phyloP scores from a whole-genome alignment of 2,888 invertebrate genomes.

The Tetramorium bicarinatum region DNA sequence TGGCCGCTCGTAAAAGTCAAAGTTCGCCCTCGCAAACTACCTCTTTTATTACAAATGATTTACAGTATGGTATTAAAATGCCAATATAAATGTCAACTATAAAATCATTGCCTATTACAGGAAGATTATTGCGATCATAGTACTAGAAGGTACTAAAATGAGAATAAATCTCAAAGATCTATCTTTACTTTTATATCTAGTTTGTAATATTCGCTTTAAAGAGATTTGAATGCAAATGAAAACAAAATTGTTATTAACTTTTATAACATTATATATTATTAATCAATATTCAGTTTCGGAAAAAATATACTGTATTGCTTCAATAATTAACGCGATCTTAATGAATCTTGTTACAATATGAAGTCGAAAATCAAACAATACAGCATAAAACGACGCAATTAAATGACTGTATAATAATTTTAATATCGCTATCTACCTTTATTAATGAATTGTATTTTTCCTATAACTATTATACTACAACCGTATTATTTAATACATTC shows the following conservation, averaged over 20 bases:
- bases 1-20: conserved; percentile 28
- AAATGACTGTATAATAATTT: background rate
- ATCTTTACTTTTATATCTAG: background rate
- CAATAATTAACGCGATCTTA: background rate
- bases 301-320: background rate
- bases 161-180: background rate
- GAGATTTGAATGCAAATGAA: background rate
- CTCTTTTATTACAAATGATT: conserved; percentile 28
- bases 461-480: background rate
- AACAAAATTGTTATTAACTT: background rate
- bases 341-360: background rate
- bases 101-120: conserved; percentile 20
- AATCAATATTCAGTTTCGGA: background rate
- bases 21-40: conserved; percentile 2
- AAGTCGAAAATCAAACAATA: background rate
- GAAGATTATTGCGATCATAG: conserved; percentile 9
- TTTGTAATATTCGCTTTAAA: background rate
- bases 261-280: background rate
- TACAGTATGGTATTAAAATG: conserved; percentile 14
- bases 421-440: background rate
- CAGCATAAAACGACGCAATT: background rate
- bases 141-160: conserved; percentile 15
- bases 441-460: background rate
- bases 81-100: conserved; percentile 32
- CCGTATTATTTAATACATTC: background rate